Conservation (phyloP, 2,888 invertebrate species). For the Andrena flavipes region DNA sequence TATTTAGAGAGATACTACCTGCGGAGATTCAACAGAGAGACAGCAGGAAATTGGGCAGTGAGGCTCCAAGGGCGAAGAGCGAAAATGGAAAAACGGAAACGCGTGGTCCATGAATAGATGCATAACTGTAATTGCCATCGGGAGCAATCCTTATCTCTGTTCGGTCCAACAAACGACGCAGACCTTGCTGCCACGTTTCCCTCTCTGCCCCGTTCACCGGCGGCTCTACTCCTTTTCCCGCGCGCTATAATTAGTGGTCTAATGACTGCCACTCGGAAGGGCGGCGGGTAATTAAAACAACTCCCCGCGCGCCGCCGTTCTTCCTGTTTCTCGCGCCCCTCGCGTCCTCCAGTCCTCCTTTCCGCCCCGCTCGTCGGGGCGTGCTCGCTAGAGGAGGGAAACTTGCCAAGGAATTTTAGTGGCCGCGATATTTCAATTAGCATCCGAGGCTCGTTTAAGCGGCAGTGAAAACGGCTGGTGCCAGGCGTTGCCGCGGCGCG, state of each 20-base stretch:
- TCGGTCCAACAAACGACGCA: neutral
- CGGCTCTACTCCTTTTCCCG: conserved; percentile 80
- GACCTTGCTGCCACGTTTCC: neutral
- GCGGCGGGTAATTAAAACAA: conserved; percentile 84
- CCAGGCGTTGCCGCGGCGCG: conserved; percentile 29
- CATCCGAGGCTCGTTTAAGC: conserved; percentile 79
- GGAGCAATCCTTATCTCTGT: neutral
- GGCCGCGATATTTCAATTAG: conserved; percentile 84
- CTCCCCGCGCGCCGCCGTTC: conserved; percentile 65
- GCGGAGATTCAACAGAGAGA: neutral
- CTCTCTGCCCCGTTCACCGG: conserved; percentile 40
- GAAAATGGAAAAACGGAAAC: neutral
- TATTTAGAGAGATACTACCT: neutral
- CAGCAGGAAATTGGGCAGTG: neutral
- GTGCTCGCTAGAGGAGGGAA: conserved; percentile 62
- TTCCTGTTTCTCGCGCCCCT: conserved; percentile 54
- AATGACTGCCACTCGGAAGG: conserved; percentile 82
- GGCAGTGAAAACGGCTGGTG: conserved; percentile 74
- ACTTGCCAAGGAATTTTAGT: conserved; percentile 81
- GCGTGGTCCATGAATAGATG: neutral
- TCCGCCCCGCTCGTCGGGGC: conserved; percentile 53
- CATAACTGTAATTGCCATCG: neutral
- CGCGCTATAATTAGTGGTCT: conserved; percentile 84
- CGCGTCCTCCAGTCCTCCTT: conserved; percentile 46
- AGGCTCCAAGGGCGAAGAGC: too few species aligned